A percentile compares a stretch with the other conserved stretches of the same genome.
Conservation (phyloP, 2,113 vertebrate genomes). For the Zapus hudsonius region DNA sequence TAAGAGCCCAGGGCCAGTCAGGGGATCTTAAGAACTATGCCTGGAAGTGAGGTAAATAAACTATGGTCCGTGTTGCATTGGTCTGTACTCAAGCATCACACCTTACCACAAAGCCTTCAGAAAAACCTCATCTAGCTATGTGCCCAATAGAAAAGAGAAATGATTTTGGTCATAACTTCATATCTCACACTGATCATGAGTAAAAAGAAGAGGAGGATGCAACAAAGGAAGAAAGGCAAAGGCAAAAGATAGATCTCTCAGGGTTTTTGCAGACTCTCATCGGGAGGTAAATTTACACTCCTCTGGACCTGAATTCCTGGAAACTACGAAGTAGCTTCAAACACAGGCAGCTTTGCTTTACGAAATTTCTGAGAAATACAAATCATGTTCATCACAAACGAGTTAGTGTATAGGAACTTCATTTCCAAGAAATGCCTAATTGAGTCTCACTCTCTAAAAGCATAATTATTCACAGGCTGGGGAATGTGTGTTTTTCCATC, state of each 20-base stretch:
- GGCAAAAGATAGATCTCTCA: neutral
- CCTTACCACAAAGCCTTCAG: neutral
- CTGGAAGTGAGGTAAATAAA: neutral
- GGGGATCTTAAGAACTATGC: neutral
- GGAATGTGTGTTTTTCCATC: slow-evolving; percentile 37
- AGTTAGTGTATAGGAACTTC: slow-evolving; percentile 25
- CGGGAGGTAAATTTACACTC: neutral
- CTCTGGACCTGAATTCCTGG: neutral
- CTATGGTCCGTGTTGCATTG: neutral
- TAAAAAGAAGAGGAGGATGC: neutral
- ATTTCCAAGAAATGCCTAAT: slow-evolving; percentile 57
- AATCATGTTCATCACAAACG: slow-evolving; percentile 31
- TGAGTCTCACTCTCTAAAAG: slow-evolving; percentile 42
- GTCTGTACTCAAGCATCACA: neutral
- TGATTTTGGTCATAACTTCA: neutral
- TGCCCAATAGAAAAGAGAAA: neutral
- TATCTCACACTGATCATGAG: neutral
- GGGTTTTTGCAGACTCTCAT: neutral
- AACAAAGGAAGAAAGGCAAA: neutral
- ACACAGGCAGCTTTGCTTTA: neutral
- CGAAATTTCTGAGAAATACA: slow-evolving; percentile 54
- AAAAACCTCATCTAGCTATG: neutral
- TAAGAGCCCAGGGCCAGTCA: neutral
- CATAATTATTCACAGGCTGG: slow-evolving; percentile 54
- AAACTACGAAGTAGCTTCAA: neutral